phyloP scores from a whole-genome alignment of 1,140 invertebrate species.

The Bombyx mori region DNA sequence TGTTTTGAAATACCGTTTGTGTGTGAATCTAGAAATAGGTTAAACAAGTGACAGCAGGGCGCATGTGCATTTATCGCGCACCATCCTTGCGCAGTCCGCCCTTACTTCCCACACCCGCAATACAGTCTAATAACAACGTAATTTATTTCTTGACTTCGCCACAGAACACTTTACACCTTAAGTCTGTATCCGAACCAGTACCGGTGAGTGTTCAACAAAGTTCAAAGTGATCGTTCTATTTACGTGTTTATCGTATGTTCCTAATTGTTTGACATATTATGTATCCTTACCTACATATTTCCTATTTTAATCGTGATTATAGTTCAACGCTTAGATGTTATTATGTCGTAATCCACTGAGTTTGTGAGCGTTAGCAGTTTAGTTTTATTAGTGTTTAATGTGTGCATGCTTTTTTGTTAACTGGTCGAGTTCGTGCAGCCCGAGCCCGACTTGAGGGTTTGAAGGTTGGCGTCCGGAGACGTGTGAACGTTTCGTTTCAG shows the following conservation, averaged over 20 bases:
- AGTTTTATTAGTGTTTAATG: conserved; percentile 22
- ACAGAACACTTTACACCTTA: conserved; percentile 8
- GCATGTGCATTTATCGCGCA: conserved; percentile 9
- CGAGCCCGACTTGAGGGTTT: neutral
- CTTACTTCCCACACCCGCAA: conserved; percentile 12
- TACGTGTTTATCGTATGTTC: conserved; percentile 16
- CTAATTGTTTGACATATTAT: conserved; percentile 12
- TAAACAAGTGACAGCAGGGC: conserved; percentile 18
- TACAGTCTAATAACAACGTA: conserved; percentile 24
- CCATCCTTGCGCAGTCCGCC: conserved; percentile 24
- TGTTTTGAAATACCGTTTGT: conserved; percentile 8
- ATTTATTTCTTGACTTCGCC: conserved; percentile 9
- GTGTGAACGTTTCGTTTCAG: conserved; percentile 55
- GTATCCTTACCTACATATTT: conserved; percentile 6
- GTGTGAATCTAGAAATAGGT: conserved; percentile 40
- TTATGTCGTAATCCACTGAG: conserved; percentile 33
- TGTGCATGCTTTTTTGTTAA: conserved; percentile 61
- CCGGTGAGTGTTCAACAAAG: conserved; percentile 39
- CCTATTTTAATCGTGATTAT: conserved; percentile 25
- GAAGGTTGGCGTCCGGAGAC: conserved; percentile 30
- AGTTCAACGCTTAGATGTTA: conserved; percentile 51
- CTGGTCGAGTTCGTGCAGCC: neutral
- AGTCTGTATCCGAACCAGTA: conserved; percentile 24
- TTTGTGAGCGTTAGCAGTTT: conserved; percentile 46
- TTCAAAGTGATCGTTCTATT: conserved; percentile 3